Base-by-base conservation (phyloP, 2,888 invertebrate species). In the Dioctria linearis region DNA sequence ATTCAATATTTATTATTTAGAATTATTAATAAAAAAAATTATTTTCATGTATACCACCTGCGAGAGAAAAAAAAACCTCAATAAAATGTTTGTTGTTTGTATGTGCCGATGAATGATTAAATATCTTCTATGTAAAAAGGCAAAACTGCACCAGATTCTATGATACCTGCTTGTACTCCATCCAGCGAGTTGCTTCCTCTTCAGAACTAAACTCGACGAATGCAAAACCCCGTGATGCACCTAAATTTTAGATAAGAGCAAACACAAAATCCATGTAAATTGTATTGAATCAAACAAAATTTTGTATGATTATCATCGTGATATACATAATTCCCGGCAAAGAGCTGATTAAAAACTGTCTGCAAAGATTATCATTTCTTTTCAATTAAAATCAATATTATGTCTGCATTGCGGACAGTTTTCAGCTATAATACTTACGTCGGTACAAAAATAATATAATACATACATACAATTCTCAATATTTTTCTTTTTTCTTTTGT, bases 121-220 rank as follows among this genome's bases (percentile, higher is more conserved):
- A 54, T 73, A 75, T 75, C 75, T 37, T 75, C 75, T 75, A 75
- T 65, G 63, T 73, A 75, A 66, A 80, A 75, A 76, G 76, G 57
- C 75, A 84, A 83, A 84, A 84, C 84, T 84, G 84, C 84, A 85
- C 85, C 85, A 84, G 85, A 85, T 84, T 84, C 84, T 84, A 85
- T 83, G 83, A 83, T 93, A 95, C 95, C 94, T 96, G 94, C 92
- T 95, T 95, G 90, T 93, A 91, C 90, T 96, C 96, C 95, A 97
- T 96, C 96, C 96, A 96, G 89, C 93, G 93, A 89, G 93, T 93
- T 87, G 97, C 96, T 91, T 96, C 96, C 89, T 93, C 93, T 89
- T 95, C 92, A 90, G 94, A 94, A 90, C 93, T 92, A 93, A 97
- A 97, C 93, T 97, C 97, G 91, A 97, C 95, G 93, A 96, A 95